Evolutionary conservation across 2,888 invertebrate genomes (phyloP), one percentile per base, ranked within the genome.

Genomic region (Sturmia bella): DNA sequence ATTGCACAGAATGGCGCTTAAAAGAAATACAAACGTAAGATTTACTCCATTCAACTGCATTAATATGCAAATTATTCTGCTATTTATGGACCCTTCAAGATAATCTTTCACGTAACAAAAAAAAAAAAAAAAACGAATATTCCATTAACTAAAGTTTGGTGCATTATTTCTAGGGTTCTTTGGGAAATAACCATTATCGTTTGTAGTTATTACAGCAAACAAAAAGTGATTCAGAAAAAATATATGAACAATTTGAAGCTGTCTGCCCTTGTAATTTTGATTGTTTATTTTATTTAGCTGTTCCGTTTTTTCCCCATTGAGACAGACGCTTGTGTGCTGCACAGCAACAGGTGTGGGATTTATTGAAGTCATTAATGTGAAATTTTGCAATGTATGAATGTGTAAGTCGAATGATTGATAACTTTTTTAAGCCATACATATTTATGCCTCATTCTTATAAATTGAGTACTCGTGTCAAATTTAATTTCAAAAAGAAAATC

Each of bases 31-130:
- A 56, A 13, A 54, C 54, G 66, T 39, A 79, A 68, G 66, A 79
- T 79, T 79, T 79, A 72, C 52, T 73, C 45, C 78, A 21, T 59
- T 52, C 66, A 80, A 84, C 74, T 77, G 75, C 83, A 85, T 84
- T 87, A 89, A 88, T 89, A 88, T 89, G 89, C 89, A 89, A 88
- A 89, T 89, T 87, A 89, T 89, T 87, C 87, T 87, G 84, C 87
- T 87, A 88, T 89, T 89, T 89, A 89, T 89, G 87, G 76, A 77
- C 83, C 66, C 50, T 24, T 56, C 52, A 48, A 37, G 68, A 56
- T 56, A n/a, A n/a, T 32, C n/a, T 43, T 56, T 11, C 13, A 63
- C 52, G 57, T 32, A 48, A 37, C 24, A 54, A 50, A 21, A 61
- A n/a, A n/a, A n/a, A n/a, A n/a, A n/a, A n/a, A n/a, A n/a, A n/a